Conservation (phyloP, 2,797 vertebrate genomes). For the Clangula hyemalis region DNA sequence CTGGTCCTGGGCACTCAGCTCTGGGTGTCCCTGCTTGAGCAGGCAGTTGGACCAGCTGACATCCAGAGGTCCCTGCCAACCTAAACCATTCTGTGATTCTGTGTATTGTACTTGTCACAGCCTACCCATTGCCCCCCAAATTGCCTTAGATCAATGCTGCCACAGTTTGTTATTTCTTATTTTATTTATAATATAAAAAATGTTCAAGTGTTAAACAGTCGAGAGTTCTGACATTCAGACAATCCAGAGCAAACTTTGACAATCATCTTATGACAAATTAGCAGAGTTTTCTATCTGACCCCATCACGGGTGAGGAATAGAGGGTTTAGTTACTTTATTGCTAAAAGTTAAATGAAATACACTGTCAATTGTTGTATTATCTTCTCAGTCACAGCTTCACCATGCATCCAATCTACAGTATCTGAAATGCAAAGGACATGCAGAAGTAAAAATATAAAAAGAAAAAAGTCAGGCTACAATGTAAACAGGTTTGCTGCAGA, state of each 20-base stretch:
- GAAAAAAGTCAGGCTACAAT: constrained; percentile 79
- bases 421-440: constrained; percentile 98
- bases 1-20: no score
- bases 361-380: constrained; percentile 89
- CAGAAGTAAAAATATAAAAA: constrained; percentile 89
- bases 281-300: constrained; percentile 91
- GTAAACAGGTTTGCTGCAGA: constrained; percentile 80
- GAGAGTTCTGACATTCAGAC: constrained; percentile 81
- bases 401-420: constrained; percentile 97
- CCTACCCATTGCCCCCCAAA: background rate
- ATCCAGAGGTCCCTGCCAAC: no score
- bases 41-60: no score
- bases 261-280: constrained; percentile 89
- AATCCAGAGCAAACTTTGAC: constrained; percentile 85
- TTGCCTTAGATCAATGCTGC: constrained; percentile 67
- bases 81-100: background rate
- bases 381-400: constrained; percentile 95
- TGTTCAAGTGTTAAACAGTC: constrained; percentile 87
- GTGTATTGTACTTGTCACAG: background rate
- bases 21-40: no score
- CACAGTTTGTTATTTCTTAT: constrained; percentile 76
- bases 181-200: constrained; percentile 87
- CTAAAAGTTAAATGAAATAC: constrained; percentile 96
- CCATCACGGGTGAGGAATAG: constrained; percentile 80
- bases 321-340: constrained; percentile 89